Conservation (phyloP, 2,113 vertebrate genomes). For the Prinia subflava region DNA sequence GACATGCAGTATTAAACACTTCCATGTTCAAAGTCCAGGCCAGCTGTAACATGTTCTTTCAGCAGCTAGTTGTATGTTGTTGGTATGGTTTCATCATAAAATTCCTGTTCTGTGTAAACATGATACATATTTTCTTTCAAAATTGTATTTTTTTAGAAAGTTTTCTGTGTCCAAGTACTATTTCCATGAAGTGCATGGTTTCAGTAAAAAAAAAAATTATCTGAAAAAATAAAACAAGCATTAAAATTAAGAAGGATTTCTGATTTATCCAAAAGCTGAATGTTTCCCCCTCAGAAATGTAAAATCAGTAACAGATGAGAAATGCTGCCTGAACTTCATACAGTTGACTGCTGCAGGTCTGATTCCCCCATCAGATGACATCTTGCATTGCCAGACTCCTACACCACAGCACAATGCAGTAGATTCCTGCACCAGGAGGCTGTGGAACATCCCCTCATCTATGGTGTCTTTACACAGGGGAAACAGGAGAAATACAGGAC, state of each 20-base stretch:
- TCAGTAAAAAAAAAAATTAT: neutral
- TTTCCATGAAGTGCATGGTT: neutral
- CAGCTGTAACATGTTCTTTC: neutral
- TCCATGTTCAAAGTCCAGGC: neutral
- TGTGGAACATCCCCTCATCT: neutral
- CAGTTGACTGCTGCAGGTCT: neutral
- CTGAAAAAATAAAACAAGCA: neutral
- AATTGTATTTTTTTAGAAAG: neutral
- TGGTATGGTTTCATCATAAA: neutral
- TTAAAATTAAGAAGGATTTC: neutral
- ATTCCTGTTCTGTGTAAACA: neutral
- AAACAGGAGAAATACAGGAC: neutral
- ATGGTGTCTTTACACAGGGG: neutral
- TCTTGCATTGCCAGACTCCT: neutral
- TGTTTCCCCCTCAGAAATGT: neutral
- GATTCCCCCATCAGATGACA: neutral
- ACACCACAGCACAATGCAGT: accelerated
- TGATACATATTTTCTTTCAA: neutral
- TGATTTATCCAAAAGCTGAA: neutral
- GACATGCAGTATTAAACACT: neutral
- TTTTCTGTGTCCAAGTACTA: neutral
- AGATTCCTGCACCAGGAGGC: neutral
- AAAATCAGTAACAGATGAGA: neutral
- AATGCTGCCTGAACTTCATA: neutral
- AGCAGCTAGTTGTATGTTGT: neutral